Evolutionary conservation across 2,797 vertebrate genomes (phyloP).

Genomic region (Cheirogaleus major): DNA sequence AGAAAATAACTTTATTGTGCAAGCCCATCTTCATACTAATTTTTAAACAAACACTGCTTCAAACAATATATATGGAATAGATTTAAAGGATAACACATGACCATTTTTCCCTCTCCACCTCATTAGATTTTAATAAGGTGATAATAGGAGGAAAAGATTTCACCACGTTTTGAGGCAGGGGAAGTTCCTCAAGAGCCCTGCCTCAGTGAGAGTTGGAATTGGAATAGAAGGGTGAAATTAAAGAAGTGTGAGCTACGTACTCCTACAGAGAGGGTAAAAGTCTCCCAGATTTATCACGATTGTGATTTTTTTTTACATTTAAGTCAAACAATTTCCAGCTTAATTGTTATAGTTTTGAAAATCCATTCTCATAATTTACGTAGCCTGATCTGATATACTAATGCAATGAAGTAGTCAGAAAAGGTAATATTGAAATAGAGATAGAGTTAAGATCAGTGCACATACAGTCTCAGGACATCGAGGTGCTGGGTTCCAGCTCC

Average conservation of each 20-base stretch:
- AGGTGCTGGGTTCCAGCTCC: neutral
- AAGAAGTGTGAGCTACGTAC: neutral
- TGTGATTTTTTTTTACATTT: neutral
- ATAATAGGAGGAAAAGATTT: neutral
- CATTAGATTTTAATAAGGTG: constrained; percentile 13
- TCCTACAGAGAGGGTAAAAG: neutral
- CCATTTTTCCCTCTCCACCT: neutral
- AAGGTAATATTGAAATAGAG: neutral
- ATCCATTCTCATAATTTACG: neutral
- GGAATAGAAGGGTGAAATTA: neutral
- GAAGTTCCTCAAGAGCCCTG: neutral
- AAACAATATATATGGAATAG: neutral
- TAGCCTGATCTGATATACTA: neutral
- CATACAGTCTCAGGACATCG: neutral
- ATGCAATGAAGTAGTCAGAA: neutral
- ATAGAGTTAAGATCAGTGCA: neutral
- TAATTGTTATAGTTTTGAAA: neutral
- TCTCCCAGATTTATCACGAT: neutral
- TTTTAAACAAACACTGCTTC: constrained; percentile 20
- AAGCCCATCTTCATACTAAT: neutral
- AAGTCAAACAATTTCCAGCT: neutral
- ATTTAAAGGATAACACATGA: neutral
- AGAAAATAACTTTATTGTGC: neutral
- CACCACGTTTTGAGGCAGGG: neutral
- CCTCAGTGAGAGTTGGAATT: neutral